phyloP scores from a whole-genome alignment of 23 tunicate species.

The Phallusia fumigata region DNA sequence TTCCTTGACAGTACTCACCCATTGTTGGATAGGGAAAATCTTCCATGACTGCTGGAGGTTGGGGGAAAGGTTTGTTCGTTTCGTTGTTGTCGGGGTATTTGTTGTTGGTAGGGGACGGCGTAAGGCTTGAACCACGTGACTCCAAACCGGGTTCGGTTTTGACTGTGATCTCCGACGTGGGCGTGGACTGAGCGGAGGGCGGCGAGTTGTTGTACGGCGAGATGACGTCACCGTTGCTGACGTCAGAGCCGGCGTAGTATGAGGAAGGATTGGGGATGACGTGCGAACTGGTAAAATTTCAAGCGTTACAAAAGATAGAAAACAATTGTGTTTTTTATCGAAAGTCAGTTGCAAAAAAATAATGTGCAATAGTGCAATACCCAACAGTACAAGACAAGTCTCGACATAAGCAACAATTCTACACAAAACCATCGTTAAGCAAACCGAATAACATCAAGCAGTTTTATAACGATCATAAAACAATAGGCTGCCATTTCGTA shows the following conservation, averaged over 20 bases:
- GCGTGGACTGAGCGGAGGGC: conserved; percentile 5
- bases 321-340: too few relatives aligned
- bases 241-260: not conserved
- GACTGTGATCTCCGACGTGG: not conserved
- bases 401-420: too few relatives aligned
- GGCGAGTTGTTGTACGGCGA: not conserved
- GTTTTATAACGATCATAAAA: too few relatives aligned
- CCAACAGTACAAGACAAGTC: too few relatives aligned
- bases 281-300: too few relatives aligned
- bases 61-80: not conserved
- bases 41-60: not conserved
- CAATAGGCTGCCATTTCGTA: too few relatives aligned
- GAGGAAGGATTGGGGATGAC: not conserved
- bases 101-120: not conserved
- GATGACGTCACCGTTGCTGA: not conserved
- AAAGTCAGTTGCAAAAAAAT: too few relatives aligned
- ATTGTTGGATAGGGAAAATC: conserved; percentile 11
- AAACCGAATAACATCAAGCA: too few relatives aligned
- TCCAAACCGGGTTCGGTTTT: not conserved
- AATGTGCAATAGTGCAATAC: too few relatives aligned
- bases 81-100: not conserved
- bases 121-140: not conserved
- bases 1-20: not conserved
- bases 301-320: too few relatives aligned
- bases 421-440: too few relatives aligned